phyloP scores from a whole-genome alignment of 2,888 invertebrate species.

The Thereva unica region DNA sequence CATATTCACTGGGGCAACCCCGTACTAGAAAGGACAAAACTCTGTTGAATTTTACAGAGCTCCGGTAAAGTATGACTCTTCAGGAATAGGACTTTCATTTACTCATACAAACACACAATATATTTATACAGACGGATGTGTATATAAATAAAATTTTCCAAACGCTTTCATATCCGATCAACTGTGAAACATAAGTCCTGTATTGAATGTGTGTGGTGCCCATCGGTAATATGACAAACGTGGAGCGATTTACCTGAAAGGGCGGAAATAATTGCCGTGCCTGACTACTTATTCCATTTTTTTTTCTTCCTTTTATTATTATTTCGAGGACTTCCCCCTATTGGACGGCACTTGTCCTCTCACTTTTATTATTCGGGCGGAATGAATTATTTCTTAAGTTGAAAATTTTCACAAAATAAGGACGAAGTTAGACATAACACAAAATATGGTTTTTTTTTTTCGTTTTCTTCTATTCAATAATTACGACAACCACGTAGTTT shows the following conservation, averaged over 20 bases:
- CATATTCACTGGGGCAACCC: background rate
- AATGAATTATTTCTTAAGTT: constrained; percentile 1
- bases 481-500: too few species aligned
- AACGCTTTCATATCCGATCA: constrained; percentile 34
- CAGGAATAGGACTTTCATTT: constrained; percentile 22
- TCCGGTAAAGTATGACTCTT: constrained; percentile 14
- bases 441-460: too few species aligned
- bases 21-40: too few species aligned
- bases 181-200: constrained; percentile 32
- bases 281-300: background rate
- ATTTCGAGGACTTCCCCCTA: background rate
- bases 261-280: constrained; percentile 25
- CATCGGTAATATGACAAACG: constrained; percentile 28
- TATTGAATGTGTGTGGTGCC: constrained; percentile 20
- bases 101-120: too few species aligned
- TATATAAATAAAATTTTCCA: constrained; percentile 22
- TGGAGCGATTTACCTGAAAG: constrained; percentile 20
- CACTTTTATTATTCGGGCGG: constrained; percentile 9
- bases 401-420: too few species aligned
- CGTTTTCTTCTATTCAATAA: too few species aligned
- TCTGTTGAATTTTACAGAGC: constrained; percentile 20
- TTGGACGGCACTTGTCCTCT: background rate
- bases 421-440: too few species aligned
- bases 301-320: background rate
- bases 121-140: too few species aligned